Evolutionary conservation across 2,113 vertebrate genomes (phyloP).

Genomic region (Collichthys lucidus): DNA sequence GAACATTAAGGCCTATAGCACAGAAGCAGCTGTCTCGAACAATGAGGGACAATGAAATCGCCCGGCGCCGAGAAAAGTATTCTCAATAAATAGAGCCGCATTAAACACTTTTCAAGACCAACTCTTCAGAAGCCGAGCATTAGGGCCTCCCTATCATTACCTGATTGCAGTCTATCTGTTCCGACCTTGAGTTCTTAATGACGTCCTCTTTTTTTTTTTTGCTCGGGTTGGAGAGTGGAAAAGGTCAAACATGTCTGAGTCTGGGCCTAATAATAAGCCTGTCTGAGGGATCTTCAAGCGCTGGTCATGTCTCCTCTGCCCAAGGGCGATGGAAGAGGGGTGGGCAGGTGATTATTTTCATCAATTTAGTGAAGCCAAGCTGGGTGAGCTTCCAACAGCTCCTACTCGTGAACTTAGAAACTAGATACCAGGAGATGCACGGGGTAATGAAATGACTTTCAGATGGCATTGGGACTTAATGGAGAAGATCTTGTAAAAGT

Average conservation of each 20-base stretch:
- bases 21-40: conserved; percentile 11
- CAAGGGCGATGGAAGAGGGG: conserved; percentile 2
- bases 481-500: neutral
- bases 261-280: conserved; percentile 41
- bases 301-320: conserved; percentile 8
- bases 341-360: conserved; percentile 11
- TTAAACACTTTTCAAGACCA: conserved; percentile 20
- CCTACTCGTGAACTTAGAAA: neutral
- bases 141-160: conserved; percentile 43
- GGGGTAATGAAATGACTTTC: neutral
- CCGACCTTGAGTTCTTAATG: conserved; percentile 58
- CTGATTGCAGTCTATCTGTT: conserved; percentile 54
- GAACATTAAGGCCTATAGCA: neutral
- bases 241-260: conserved; percentile 57
- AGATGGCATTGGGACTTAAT: neutral
- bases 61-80: neutral
- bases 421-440: neutral
- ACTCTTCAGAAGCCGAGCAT: conserved; percentile 2
- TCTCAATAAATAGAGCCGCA: conserved; percentile 5
- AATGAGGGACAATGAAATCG: neutral
- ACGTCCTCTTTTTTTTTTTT: conserved; percentile 33
- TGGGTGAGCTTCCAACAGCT: neutral
- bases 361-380: conserved; percentile 4
- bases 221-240: conserved; percentile 33
- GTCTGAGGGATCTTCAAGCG: conserved; percentile 34